Evolutionary conservation across 2,797 vertebrate species (phyloP), one percentile per base, ranked within the genome.

Genomic region (Pitangus sulphuratus): DNA sequence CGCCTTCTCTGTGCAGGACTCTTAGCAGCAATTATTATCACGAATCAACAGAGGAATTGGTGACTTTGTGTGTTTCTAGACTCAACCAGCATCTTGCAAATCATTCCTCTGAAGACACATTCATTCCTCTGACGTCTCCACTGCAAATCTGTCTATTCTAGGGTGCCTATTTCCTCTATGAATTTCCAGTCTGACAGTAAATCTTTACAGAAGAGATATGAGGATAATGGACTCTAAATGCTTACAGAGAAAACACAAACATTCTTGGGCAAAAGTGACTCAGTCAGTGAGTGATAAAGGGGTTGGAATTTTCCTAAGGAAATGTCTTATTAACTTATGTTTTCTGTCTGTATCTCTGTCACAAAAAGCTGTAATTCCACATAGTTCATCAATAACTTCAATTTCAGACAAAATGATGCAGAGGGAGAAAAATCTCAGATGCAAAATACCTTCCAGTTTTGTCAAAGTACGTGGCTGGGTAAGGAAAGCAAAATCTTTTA

Each of bases 251-350:
- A 95, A 96, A 93, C 69, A 93, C 50, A 92, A 95, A 85, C 65
- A 80, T 76, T 92, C 75, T 90, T 90, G 20, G 80, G 75, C 61
- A 87, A 75, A 87, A 94, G 65, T 96, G 89, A 94, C 75, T 96
- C 91, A 90, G 21, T 76, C 56, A 68, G 22, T 31, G 47, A 81
- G 57, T 93, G 94, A 97, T 95, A 95, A 95, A 95, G 44, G 28
- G 44, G 10, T 11, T 95, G 91, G 85, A 96, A 95, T 97, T 96
- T 95, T 96, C 95, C 94, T 57, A 88, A 88, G 94, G 90, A 96
- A 95, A 76, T 4, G 1, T 98, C 87, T 81, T 95, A 80, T 78
- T 92, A 83, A 85, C 76, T 86, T 84, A 37, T 12, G 58, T 71
- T 93, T 95, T 96, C 22, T 88, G 35, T 61, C 85, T 11, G 3